These are phyloP conservation scores for Lagopus leucura DNA, from an alignment of 2,113 vertebrate species.

Conservation along the genomic window DNA sequence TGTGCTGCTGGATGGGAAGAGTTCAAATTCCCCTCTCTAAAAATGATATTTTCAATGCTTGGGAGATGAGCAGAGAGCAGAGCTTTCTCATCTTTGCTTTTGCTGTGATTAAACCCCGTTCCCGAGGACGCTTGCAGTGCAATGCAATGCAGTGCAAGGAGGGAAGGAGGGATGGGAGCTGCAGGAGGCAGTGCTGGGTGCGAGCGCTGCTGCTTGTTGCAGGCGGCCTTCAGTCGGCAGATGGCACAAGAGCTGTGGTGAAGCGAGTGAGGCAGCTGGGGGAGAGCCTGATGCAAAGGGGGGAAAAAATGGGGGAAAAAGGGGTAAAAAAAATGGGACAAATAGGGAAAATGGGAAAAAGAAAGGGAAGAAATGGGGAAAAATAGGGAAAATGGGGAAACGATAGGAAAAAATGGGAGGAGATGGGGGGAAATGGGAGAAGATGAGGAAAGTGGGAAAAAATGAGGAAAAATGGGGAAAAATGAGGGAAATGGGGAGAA, in stretches of 20 bases:
- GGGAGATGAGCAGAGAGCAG: too few species aligned
- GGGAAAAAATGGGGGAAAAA: not conserved
- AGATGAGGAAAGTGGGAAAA: too few species aligned
- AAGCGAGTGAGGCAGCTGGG: not conserved
- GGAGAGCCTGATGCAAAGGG: not conserved
- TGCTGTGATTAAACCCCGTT: not conserved
- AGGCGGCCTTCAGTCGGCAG: slow-evolving; percentile 30
- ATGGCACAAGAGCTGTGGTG: slow-evolving; percentile 35
- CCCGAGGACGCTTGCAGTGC: rapidly evolving
- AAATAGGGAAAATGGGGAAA: too few species aligned
- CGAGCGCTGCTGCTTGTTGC: not conserved
- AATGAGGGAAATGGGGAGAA: too few species aligned
- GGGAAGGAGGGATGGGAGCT: not conserved
- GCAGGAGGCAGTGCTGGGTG: not conserved
- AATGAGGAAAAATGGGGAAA: too few species aligned
- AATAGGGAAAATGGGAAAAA: too few species aligned
- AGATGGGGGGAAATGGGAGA: too few species aligned
- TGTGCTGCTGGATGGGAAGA: not conserved
- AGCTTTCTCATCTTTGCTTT: not conserved
- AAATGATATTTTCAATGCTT: rapidly evolving
- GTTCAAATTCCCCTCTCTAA: not conserved
- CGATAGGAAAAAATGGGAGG: too few species aligned
- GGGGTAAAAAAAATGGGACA: not conserved
- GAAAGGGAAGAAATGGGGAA: too few species aligned
- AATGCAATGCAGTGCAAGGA: not conserved